These are phyloP conservation scores for Leptinotarsa undecemlineata DNA, from an alignment of 1,140 invertebrate species.

Conservation along the genomic window DNA sequence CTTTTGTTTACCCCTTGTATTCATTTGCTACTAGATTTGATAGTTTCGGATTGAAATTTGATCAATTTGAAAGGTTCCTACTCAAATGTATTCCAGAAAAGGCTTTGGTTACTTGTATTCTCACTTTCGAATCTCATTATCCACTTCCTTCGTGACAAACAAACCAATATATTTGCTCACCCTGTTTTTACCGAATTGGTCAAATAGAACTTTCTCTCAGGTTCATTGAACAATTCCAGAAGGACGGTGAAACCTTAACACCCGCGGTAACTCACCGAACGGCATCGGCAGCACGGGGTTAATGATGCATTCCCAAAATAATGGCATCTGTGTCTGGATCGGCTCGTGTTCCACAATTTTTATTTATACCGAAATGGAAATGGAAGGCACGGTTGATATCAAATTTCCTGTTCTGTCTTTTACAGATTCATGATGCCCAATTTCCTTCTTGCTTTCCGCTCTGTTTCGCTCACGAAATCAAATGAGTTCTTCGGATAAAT, in stretches of 20 bases:
- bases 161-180: too few species aligned
- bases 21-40: too few species aligned
- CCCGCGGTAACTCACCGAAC: not conserved
- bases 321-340: slow-evolving; percentile 5
- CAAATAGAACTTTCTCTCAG: not conserved
- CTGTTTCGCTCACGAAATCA: slow-evolving; percentile 26
- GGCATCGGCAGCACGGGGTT: not conserved
- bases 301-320: slow-evolving; percentile 4
- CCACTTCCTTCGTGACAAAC: too few species aligned
- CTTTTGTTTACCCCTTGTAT: too few species aligned
- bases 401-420: slow-evolving; percentile 31
- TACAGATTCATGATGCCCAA: slow-evolving; percentile 28
- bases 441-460: slow-evolving; percentile 26
- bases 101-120: too few species aligned
- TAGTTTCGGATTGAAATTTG: too few species aligned
- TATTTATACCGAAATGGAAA: slow-evolving; percentile 21
- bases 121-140: too few species aligned
- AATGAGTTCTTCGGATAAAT: slow-evolving; percentile 26
- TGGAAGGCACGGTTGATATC: slow-evolving; percentile 26
- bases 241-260: not conserved
- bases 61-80: too few species aligned
- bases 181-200: not conserved
- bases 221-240: not conserved
- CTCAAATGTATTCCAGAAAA: too few species aligned
- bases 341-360: slow-evolving; percentile 14